phyloP scores from a whole-genome alignment of 1,140 invertebrate genomes.

The Calephelis nemesis region DNA sequence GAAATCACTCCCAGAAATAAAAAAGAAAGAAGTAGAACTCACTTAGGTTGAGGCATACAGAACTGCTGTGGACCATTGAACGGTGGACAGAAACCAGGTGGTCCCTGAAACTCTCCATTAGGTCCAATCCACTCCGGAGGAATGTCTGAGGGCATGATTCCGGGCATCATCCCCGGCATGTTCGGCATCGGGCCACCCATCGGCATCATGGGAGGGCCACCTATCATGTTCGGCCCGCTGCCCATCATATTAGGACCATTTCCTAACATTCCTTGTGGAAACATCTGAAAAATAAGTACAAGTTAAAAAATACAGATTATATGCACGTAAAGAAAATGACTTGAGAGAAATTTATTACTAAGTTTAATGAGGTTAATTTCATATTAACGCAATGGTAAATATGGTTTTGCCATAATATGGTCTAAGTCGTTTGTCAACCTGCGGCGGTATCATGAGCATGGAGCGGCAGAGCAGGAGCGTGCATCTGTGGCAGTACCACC shows the following conservation, averaged over 20 bases:
- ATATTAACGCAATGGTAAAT: no score
- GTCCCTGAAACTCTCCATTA: constrained; percentile 42
- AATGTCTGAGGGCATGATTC: constrained; percentile 38
- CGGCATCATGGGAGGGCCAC: constrained; percentile 36
- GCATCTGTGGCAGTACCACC: no score
- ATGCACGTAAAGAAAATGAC: no score
- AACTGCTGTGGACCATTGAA: constrained; percentile 54
- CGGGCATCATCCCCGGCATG: constrained; percentile 38
- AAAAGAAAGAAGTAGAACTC: constrained; percentile 30
- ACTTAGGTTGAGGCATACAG: constrained; percentile 68
- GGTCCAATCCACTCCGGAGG: constrained; percentile 43
- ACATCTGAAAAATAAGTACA: constrained; percentile 47
- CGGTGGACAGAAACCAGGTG: constrained; percentile 52
- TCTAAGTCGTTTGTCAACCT: no score
- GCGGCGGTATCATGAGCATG: no score
- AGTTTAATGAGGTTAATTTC: no score
- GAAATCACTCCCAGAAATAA: no score
- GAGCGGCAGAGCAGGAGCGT: no score
- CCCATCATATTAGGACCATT: constrained; percentile 35
- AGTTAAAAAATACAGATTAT: not conserved
- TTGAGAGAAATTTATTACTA: no score
- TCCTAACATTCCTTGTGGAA: constrained; percentile 48
- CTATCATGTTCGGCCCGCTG: constrained; percentile 32
- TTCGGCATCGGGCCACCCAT: constrained; percentile 38
- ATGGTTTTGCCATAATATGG: no score